These are phyloP conservation scores for Xenops minutus DNA, from an alignment of 2,797 vertebrate genomes.

Conservation along the genomic window DNA sequence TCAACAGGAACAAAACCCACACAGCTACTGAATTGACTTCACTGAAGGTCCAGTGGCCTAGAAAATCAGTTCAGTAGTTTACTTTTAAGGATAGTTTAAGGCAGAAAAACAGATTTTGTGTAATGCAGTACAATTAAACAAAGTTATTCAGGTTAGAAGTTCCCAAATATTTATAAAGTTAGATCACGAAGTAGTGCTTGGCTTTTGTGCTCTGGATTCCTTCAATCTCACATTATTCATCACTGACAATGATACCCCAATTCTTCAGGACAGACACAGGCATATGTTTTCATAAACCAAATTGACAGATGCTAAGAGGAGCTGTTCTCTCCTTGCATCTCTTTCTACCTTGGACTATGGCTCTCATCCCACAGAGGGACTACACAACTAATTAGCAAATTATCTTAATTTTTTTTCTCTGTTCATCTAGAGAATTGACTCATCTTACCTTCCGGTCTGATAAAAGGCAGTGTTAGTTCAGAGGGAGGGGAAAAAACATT, in stretches of 20 bases:
- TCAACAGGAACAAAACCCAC: not conserved
- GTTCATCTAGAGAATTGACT: not conserved
- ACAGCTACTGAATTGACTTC: not conserved
- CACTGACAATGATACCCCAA: not conserved
- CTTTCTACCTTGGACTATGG: not conserved
- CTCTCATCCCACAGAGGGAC: not conserved
- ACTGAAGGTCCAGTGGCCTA: not conserved
- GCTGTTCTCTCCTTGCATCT: not conserved
- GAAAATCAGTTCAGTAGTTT: not conserved
- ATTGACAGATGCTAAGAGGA: not conserved
- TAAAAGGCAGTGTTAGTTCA: not conserved
- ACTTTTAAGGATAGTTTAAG: not conserved
- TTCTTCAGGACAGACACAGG: not conserved
- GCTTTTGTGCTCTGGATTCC: not conserved
- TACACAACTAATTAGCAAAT: not conserved
- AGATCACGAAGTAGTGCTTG: not conserved
- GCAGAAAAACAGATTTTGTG: not conserved
- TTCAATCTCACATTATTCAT: not conserved
- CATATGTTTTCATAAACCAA: not conserved
- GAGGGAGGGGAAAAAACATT: not conserved
- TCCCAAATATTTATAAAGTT: not conserved
- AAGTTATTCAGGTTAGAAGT: not conserved
- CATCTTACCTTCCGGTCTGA: not conserved
- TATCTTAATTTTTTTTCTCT: not conserved
- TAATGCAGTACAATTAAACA: not conserved